A percentile compares a stretch with the other conserved stretches of the same genome.
These are phyloP conservation scores for Semibalanus balanoides DNA, from an alignment of 1,140 invertebrate genomes.

Conservation along the genomic window DNA sequence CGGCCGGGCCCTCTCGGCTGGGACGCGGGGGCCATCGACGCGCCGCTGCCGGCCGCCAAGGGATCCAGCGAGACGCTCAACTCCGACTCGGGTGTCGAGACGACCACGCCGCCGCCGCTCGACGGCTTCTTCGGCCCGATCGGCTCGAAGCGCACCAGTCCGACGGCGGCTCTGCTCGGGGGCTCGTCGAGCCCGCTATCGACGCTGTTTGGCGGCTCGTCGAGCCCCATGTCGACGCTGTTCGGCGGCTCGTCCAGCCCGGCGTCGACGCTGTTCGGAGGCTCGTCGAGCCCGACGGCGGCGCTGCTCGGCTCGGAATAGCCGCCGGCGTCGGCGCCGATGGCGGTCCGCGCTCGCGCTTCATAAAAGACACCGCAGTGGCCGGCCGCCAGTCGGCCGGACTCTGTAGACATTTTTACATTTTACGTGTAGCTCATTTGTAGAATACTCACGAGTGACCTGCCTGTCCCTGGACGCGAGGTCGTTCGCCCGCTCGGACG, in stretches of 20 bases:
- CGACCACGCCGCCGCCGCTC: conserved; percentile 1
- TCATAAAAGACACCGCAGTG: neutral
- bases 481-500: too few relatives aligned
- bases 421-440: conserved; percentile 2
- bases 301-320: neutral
- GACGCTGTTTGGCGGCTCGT: too few relatives aligned
- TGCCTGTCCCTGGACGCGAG: neutral
- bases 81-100: neutral
- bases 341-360: neutral
- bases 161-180: neutral
- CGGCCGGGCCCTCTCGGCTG: neutral
- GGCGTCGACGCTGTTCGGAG: too few relatives aligned
- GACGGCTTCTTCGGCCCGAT: neutral
- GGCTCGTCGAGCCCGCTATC: too few relatives aligned
- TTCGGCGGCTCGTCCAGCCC: too few relatives aligned
- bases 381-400: too few relatives aligned
- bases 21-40: neutral
- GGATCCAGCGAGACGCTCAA: conserved; percentile 4
- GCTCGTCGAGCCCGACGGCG: neutral
- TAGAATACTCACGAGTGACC: neutral
- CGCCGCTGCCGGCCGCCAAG: neutral
- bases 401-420: neutral
- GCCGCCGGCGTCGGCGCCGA: too few relatives aligned
- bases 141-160: conserved; percentile 3
- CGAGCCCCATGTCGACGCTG: neutral